Evolutionary conservation across 2,888 invertebrate genomes (phyloP).

Genomic region (Pachycephus smyrnensis): DNA sequence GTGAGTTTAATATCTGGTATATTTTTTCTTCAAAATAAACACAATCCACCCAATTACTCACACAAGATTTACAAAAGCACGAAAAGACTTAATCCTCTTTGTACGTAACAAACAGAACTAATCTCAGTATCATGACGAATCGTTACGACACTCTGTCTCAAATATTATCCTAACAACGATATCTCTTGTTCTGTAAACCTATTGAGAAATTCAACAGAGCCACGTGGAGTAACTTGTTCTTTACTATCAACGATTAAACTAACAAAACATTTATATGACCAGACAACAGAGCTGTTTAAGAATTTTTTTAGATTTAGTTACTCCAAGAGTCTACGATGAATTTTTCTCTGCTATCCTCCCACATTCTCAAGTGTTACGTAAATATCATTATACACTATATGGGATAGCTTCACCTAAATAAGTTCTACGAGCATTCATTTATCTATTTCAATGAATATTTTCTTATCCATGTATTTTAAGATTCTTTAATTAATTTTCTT

Average conservation of each 20-base stretch:
- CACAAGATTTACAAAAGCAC: not conserved
- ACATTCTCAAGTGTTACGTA: too few relatives aligned
- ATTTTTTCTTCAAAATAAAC: not conserved
- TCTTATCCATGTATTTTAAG: not conserved
- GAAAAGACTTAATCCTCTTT: not conserved
- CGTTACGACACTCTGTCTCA: not conserved
- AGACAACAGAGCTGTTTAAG: not conserved
- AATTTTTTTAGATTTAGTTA: not conserved
- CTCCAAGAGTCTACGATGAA: not conserved
- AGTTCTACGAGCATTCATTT: too few relatives aligned
- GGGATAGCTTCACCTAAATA: too few relatives aligned
- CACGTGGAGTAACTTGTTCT: not conserved
- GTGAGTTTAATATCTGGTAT: not conserved
- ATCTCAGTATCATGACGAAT: not conserved
- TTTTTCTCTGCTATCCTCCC: not conserved
- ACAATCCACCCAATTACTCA: not conserved
- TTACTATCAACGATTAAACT: not conserved
- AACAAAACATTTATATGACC: not conserved
- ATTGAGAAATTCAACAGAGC: not conserved
- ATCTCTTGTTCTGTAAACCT: not conserved
- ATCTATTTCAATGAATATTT: too few relatives aligned
- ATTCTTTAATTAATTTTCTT: too few relatives aligned
- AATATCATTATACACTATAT: too few relatives aligned
- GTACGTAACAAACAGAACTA: not conserved
- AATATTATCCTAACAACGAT: not conserved